Percentiles rank a stretch among this genome's conserved stretches.
These are phyloP conservation scores for Danio jaintianensis DNA, from an alignment of 2,797 vertebrate genomes.

Conservation along the genomic window DNA sequence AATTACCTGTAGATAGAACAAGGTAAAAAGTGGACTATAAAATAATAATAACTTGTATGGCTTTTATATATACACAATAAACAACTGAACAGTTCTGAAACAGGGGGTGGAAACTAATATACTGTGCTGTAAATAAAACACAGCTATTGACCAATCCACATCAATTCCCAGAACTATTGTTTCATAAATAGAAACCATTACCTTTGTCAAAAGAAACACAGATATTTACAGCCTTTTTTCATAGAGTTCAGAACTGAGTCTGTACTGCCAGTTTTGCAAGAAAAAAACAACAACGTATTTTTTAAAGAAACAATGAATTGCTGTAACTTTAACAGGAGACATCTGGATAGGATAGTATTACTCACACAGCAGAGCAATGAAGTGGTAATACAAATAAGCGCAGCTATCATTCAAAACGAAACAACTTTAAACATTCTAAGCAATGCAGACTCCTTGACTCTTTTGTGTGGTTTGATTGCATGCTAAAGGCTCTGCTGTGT, in stretches of 20 bases:
- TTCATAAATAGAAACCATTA: not conserved
- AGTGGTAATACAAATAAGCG: slow-evolving; percentile 7
- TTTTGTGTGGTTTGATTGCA: not conserved
- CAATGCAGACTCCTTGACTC: not conserved
- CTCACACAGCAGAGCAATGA: not conserved
- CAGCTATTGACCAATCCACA: too few species aligned
- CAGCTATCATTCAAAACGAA: slow-evolving; percentile 1
- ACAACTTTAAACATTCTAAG: not conserved
- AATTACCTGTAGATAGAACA: too few species aligned
- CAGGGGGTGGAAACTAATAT: too few species aligned
- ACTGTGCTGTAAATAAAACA: too few species aligned
- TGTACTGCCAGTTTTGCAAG: not conserved
- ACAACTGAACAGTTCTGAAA: too few species aligned
- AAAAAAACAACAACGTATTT: not conserved
- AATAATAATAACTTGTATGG: too few species aligned
- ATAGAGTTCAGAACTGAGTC: not conserved
- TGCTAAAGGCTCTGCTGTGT: not conserved
- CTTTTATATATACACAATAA: too few species aligned
- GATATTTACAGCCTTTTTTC: not conserved
- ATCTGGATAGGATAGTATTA: not conserved
- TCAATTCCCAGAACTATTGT: too few species aligned
- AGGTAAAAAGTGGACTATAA: too few species aligned
- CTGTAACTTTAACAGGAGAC: not conserved
- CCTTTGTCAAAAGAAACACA: not conserved
- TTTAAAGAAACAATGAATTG: not conserved